A percentile compares a stretch with the other conserved stretches of the same genome.
Conservation (phyloP, 2,888 invertebrate genomes). For the Brachylomia viminalis region DNA sequence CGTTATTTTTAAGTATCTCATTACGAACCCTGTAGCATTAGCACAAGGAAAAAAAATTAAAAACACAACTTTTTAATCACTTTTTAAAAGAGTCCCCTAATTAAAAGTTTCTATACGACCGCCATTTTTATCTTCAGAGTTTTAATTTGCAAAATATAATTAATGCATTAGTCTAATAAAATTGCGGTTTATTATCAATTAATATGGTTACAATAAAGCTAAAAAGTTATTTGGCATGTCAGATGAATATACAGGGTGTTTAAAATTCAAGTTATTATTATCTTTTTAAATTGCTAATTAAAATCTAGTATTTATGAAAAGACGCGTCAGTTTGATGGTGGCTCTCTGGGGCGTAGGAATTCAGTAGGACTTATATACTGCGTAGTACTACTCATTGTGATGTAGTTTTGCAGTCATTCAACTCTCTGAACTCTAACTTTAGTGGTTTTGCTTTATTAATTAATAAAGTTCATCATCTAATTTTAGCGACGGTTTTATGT, state of each 20-base stretch:
- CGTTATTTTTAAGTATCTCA: slow-evolving; percentile 55
- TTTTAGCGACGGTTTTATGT: slow-evolving; percentile 23
- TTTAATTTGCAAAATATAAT: slow-evolving; percentile 51
- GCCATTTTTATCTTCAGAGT: slow-evolving; percentile 41
- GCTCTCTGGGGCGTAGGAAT: slow-evolving; percentile 6
- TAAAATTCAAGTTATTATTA: slow-evolving; percentile 4
- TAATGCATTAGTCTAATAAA: slow-evolving; percentile 22
- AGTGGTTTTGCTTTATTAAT: slow-evolving; percentile 22
- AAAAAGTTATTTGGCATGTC: slow-evolving; percentile 14
- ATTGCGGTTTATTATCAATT: slow-evolving; percentile 1
- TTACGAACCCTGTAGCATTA: slow-evolving; percentile 37
- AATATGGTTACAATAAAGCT: slow-evolving; percentile 15
- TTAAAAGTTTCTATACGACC: slow-evolving; percentile 60
- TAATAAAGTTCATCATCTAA: slow-evolving; percentile 3
- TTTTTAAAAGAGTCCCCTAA: slow-evolving; percentile 54
- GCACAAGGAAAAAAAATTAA: slow-evolving; percentile 23
- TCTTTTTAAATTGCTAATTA: slow-evolving; percentile 35
- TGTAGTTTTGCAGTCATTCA: slow-evolving; percentile 30
- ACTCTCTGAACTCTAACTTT: slow-evolving; percentile 5
- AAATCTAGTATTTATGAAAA: slow-evolving; percentile 48
- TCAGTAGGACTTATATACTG: neutral
- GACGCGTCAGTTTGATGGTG: neutral
- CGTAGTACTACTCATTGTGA: neutral
- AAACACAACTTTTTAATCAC: slow-evolving; percentile 52
- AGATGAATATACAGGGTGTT: slow-evolving; percentile 8